These are phyloP conservation scores for Thymelicus lineola DNA, from an alignment of 2,888 invertebrate species.

Conservation along the genomic window DNA sequence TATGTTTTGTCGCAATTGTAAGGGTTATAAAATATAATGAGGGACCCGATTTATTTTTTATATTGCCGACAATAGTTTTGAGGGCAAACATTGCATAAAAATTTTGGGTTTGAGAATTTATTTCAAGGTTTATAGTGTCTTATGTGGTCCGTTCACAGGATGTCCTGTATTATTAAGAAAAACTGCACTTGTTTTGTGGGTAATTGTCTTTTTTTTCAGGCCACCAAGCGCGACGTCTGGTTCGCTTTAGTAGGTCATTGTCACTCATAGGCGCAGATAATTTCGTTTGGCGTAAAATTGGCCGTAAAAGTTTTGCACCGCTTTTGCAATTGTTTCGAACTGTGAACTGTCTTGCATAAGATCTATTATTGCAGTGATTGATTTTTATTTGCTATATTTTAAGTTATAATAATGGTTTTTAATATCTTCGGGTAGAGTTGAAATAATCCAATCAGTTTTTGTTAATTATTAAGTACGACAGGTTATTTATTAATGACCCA, in stretches of 20 bases:
- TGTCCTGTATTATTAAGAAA: conserved; percentile 17
- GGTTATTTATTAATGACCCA: no score
- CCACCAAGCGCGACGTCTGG: conserved; percentile 49
- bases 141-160: background rate
- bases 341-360: conserved; percentile 68
- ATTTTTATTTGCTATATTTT: background rate
- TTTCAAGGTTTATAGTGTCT: background rate
- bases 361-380: conserved; percentile 50
- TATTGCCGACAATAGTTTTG: background rate
- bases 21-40: background rate
- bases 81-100: conserved; percentile 3
- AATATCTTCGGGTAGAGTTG: no score
- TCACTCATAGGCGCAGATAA: conserved; percentile 66
- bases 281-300: conserved; percentile 75
- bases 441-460: no score
- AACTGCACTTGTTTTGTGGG: conserved; percentile 27
- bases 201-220: conserved; percentile 42
- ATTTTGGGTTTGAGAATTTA: conserved; percentile 2
- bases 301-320: conserved; percentile 67
- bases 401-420: background rate
- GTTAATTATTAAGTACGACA: no score
- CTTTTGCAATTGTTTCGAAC: conserved; percentile 71
- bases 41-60: background rate
- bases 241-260: conserved; percentile 75
- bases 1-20: conserved; percentile 15